Evolutionary conservation across 2,797 vertebrate genomes (phyloP).

Genomic region (Sarcophilus harrisii): DNA sequence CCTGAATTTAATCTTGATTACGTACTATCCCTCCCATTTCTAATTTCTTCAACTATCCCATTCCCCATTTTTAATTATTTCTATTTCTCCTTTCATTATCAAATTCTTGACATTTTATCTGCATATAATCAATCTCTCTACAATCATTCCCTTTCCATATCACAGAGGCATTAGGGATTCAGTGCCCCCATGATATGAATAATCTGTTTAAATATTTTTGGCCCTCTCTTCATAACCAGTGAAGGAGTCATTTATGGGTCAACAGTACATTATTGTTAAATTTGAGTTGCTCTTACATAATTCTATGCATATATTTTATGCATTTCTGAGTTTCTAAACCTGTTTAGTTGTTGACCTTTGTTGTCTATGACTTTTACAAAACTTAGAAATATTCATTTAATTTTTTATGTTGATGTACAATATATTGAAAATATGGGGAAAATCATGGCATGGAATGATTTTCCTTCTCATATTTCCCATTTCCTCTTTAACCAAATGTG

Average conservation of each 20-base stretch:
- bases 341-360: too few species aligned
- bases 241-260: not conserved
- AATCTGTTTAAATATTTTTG: not conserved
- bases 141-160: not conserved
- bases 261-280: not conserved
- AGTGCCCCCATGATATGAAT: not conserved
- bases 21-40: not conserved
- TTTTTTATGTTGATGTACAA: not conserved
- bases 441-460: not conserved
- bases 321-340: too few species aligned
- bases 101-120: not conserved
- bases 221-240: not conserved
- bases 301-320: not conserved
- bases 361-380: too few species aligned
- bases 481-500: not conserved
- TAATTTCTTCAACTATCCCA: not conserved
- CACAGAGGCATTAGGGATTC: not conserved
- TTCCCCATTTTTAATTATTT: not conserved
- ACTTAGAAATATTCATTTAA: too few species aligned
- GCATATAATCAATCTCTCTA: not conserved
- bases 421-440: not conserved
- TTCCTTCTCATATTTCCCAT: not conserved
- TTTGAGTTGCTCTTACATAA: not conserved
- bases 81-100: not conserved
- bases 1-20: not conserved